Base-by-base conservation (phyloP, 2,888 invertebrate genomes). In the Plebejus melissa region DNA sequence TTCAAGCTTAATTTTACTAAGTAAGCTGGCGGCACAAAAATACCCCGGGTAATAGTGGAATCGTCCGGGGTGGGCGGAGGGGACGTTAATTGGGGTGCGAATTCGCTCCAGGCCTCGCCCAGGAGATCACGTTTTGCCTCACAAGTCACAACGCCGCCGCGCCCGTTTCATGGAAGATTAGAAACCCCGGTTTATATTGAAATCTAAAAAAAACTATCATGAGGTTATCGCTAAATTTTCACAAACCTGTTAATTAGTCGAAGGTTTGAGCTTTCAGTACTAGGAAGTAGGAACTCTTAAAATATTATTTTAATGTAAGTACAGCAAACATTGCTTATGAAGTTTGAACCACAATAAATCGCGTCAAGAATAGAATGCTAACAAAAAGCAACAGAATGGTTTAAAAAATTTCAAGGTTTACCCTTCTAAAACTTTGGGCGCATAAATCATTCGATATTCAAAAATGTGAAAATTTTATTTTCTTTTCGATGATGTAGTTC, bases 31-130 rank as follows among this genome's bases (percentile, higher is more conserved):
- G 41, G 32, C 50, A 50, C 74, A 65, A 74, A 74, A 69, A 75
- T 69, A 57, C 54, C 69, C 38, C 57, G 54, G 70, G 54, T 22
- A 28, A 69, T 70, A 75, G 57, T 75, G 54, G 75, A 70, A 38
- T 75, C 54, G 22, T 50, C 50, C 41, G 69, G 38, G 65, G 50
- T 9, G 41, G 60, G 38, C 69, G 38, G 78, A 75, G 80, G 79
- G 80, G 32, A 54, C 50, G 78, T 83, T 88, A 88, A 88, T 87
- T 86, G 87, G 86, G 85, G 86, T 86, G 87, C 82, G 84, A 88
- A 87, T 85, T 85, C 82, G 84, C 83, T 75, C 75, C 75, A 76
- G 78, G 77, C 77, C 76, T 76, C 77, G 69, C 70, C 69, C 70
- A 69, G 75, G 57, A 69, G 70, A 38, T 75, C 69, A 70, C 70